Conservation (phyloP, 2,888 invertebrate species). For the Teinopalpus imperialis region DNA sequence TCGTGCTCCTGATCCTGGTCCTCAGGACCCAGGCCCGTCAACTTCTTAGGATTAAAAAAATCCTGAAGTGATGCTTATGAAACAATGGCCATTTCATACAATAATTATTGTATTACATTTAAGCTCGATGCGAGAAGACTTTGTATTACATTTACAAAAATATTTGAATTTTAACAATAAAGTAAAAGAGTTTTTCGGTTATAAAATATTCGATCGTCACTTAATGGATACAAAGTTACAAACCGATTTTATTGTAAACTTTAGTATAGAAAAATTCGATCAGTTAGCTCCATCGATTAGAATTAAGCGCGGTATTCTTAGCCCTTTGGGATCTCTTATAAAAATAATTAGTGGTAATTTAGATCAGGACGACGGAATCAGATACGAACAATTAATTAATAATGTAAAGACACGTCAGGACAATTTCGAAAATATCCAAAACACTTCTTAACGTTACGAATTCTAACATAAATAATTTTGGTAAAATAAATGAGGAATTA, state of each 20-base stretch:
- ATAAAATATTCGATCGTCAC: background rate
- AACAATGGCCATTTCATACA: background rate
- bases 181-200: background rate
- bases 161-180: background rate
- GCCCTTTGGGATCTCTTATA: slow-evolving; percentile 30
- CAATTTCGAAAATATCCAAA: background rate
- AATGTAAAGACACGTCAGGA: slow-evolving; percentile 1
- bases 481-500: background rate
- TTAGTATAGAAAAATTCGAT: background rate
- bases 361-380: slow-evolving; percentile 3
- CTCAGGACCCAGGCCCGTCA: too few relatives aligned
- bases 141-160: background rate
- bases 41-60: too few relatives aligned
- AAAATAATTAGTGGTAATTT: background rate
- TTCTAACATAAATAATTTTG: background rate
- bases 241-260: background rate
- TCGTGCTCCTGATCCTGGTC: too few relatives aligned
- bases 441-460: background rate
- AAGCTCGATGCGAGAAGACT: background rate
- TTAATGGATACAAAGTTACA: background rate
- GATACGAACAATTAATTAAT: slow-evolving; percentile 35
- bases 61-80: background rate
- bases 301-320: background rate
- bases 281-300: background rate
- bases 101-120: background rate